Conservation (phyloP, 2,797 vertebrate species). For the Coccyzus lansbergi region DNA sequence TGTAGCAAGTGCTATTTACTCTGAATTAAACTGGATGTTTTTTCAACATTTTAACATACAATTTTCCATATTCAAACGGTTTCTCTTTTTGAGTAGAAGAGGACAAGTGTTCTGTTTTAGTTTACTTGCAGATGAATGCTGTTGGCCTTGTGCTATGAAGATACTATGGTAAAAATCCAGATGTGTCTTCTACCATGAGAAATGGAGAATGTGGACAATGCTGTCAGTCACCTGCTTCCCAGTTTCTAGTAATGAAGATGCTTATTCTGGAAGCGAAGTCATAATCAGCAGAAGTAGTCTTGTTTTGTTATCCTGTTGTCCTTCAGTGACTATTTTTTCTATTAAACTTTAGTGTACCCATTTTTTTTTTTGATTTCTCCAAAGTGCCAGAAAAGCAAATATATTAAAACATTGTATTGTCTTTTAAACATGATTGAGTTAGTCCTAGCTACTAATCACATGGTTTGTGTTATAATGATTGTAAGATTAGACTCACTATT, state of each 20-base stretch:
- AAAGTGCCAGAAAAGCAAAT: neutral
- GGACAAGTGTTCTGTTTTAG: neutral
- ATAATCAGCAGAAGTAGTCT: neutral
- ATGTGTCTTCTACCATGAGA: neutral
- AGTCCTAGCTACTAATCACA: neutral
- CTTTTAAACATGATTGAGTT: neutral
- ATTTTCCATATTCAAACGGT: neutral
- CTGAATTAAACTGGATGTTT: neutral
- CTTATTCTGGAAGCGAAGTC: neutral
- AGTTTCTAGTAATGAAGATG: neutral
- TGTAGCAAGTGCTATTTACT: neutral
- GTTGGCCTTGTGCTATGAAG: neutral
- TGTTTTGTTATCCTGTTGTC: neutral
- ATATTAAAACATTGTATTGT: neutral
- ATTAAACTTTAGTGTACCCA: neutral
- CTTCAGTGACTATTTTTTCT: neutral
- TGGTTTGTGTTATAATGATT: neutral
- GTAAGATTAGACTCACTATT: neutral
- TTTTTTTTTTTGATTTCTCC: neutral
- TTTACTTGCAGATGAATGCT: neutral
- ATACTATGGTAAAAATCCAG: neutral
- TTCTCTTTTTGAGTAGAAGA: neutral
- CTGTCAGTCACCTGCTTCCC: neutral
- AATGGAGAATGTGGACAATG: neutral
- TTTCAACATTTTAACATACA: neutral